These are phyloP conservation scores for Notothenia coriiceps DNA, from an alignment of 2,113 vertebrate species.

Conservation along the genomic window DNA sequence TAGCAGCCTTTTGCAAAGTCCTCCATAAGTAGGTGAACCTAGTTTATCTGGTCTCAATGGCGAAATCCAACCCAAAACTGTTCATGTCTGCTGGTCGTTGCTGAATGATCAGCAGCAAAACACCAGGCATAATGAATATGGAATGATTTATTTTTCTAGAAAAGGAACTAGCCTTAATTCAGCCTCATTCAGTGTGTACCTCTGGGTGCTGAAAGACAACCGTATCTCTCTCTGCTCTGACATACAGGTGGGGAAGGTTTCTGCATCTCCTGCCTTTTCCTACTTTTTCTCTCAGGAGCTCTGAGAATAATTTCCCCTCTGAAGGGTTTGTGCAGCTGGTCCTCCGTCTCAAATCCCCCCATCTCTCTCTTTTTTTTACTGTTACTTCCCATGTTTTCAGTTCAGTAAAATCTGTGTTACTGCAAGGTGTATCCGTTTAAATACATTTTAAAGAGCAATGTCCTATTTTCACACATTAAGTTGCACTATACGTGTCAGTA, in stretches of 20 bases:
- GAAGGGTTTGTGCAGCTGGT: conserved; percentile 57
- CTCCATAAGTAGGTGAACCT: not conserved
- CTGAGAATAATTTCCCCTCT: conserved; percentile 44
- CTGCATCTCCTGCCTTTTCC: conserved; percentile 24
- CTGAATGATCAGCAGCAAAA: conserved; percentile 38
- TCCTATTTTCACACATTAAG: not conserved
- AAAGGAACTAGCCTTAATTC: not conserved
- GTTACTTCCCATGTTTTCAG: not conserved
- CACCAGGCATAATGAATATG: conserved; percentile 4
- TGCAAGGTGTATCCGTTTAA: not conserved
- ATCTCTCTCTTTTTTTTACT: not conserved
- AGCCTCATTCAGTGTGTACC: not conserved
- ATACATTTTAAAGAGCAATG: not conserved
- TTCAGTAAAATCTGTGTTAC: not conserved
- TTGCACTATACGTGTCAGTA: not conserved
- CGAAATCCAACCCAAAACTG: conserved; percentile 26
- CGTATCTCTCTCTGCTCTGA: not conserved
- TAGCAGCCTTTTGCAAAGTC: too few relatives aligned
- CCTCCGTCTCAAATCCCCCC: not conserved
- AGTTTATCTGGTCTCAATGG: conserved; percentile 28
- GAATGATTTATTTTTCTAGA: conserved; percentile 23
- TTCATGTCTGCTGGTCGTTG: not conserved
- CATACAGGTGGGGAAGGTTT: conserved; percentile 13
- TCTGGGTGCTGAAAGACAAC: not conserved
- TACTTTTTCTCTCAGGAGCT: conserved; percentile 32